A percentile compares a stretch with the other conserved stretches of the same genome.
These are phyloP conservation scores for Dicentrarchus labrax DNA, from an alignment of 2,113 vertebrate species.

Conservation along the genomic window DNA sequence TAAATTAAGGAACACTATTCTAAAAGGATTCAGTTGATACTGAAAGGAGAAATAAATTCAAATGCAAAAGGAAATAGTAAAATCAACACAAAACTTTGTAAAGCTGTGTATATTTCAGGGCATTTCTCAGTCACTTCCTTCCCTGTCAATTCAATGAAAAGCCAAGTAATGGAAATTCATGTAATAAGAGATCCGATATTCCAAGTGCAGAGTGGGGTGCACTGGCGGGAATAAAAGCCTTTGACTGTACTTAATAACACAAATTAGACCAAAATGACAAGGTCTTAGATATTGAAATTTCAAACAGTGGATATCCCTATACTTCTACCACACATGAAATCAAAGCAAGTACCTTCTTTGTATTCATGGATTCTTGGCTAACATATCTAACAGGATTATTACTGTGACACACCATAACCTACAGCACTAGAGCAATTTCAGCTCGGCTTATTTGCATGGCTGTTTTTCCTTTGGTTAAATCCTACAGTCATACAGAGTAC, in stretches of 20 bases:
- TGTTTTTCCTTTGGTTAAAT: conserved; percentile 44
- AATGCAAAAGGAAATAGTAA: conserved; percentile 33
- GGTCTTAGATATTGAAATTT: conserved; percentile 66
- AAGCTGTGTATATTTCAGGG: conserved; percentile 22
- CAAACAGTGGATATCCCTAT: conserved; percentile 54
- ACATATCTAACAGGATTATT: conserved; percentile 74
- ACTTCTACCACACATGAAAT: conserved; percentile 58
- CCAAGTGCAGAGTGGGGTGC: conserved; percentile 36
- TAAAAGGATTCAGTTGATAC: background rate
- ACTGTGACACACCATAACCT: conserved; percentile 61
- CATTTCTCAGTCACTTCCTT: conserved; percentile 18
- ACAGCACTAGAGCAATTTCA: conserved; percentile 54
- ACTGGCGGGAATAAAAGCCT: conserved; percentile 39
- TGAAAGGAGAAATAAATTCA: conserved; percentile 25
- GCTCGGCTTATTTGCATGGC: conserved; percentile 58
- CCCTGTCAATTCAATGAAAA: conserved; percentile 33
- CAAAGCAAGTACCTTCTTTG: conserved; percentile 69
- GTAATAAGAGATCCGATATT: conserved; percentile 62
- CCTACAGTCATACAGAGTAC: conserved; percentile 15
- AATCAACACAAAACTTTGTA: conserved; percentile 11
- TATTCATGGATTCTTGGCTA: conserved; percentile 72
- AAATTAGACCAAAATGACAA: conserved; percentile 73
- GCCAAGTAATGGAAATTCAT: conserved; percentile 50
- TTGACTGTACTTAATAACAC: conserved; percentile 53
- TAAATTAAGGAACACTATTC: conserved; percentile 17